A percentile compares a stretch with the other conserved stretches of the same genome.
phyloP scores from a whole-genome alignment of 2,888 invertebrate genomes.

The Ochropleura plecta region DNA sequence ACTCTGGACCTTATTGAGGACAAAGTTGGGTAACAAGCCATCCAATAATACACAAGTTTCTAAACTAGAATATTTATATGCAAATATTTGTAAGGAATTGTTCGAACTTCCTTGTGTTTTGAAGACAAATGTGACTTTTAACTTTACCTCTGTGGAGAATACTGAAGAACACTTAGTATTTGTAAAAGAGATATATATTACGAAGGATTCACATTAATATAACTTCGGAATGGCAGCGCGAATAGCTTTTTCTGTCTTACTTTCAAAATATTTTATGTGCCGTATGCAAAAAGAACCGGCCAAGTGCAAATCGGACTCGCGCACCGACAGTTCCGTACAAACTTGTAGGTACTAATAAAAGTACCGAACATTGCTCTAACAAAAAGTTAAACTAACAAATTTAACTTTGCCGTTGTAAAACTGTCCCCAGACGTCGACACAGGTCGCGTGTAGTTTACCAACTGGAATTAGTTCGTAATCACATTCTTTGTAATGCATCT shows the following conservation, averaged over 20 bases:
- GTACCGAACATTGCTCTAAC: too few species aligned
- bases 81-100: slow-evolving; percentile 62
- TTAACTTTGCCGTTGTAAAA: too few species aligned
- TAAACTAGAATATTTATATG: slow-evolving; percentile 68
- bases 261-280: slow-evolving; percentile 16
- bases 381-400: too few species aligned
- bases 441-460: too few species aligned
- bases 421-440: too few species aligned
- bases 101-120: slow-evolving; percentile 50
- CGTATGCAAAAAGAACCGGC: too few species aligned
- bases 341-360: too few species aligned
- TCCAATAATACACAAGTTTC: slow-evolving; percentile 40
- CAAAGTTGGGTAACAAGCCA: slow-evolving; percentile 46
- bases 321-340: too few species aligned
- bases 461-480: too few species aligned
- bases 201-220: slow-evolving; percentile 38
- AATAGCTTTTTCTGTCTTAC: slow-evolving; percentile 18
- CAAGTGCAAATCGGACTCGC: too few species aligned
- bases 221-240: slow-evolving; percentile 18
- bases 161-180: slow-evolving; percentile 18
- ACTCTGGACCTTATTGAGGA: slow-evolving; percentile 24
- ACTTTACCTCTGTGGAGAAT: slow-evolving; percentile 31
- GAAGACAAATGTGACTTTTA: slow-evolving; percentile 59
- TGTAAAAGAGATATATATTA: slow-evolving; percentile 2
- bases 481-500: too few species aligned